Conservation (phyloP, 1,140 invertebrate genomes). For the Amphibalanus amphitrite region DNA sequence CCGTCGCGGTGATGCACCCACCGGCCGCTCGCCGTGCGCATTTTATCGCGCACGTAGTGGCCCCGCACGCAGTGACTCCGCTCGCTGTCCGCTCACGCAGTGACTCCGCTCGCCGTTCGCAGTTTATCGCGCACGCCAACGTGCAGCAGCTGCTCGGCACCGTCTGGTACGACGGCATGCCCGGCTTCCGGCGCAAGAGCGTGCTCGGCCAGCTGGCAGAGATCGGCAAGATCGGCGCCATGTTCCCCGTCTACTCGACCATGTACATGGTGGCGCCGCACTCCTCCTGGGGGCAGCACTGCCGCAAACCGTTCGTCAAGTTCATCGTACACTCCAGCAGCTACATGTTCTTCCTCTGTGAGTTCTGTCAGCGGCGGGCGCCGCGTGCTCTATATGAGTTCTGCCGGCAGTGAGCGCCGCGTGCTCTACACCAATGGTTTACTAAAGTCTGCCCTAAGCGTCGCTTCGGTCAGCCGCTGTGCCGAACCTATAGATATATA, state of each 20-base stretch:
- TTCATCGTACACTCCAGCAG: conserved; percentile 81
- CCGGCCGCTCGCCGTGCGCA: too few species aligned
- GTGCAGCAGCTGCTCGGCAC: conserved; percentile 74
- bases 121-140: conserved; percentile 86
- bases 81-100: conserved; percentile 17
- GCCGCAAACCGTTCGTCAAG: conserved; percentile 86
- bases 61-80: too few species aligned
- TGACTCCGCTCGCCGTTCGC: too few species aligned
- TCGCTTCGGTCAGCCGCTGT: too few species aligned
- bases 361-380: conserved; percentile 23
- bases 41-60: too few species aligned
- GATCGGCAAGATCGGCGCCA: conserved; percentile 53
- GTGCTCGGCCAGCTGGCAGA: conserved; percentile 48
- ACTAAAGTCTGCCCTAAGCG: too few species aligned
- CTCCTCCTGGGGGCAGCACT: conserved; percentile 53
- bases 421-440: too few species aligned
- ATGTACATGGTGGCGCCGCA: conserved; percentile 70
- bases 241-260: conserved; percentile 69
- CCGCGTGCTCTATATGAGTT: too few species aligned
- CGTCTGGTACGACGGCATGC: conserved; percentile 84
- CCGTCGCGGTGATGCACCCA: too few species aligned
- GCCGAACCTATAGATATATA: conserved; percentile 16
- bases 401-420: too few species aligned
- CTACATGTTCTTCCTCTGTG: conserved; percentile 75
- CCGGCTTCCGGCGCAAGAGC: conserved; percentile 62